Evolutionary conservation across 2,888 invertebrate genomes (phyloP), one percentile per base, ranked within the genome.

Genomic region (Platynereis dumerilii): DNA sequence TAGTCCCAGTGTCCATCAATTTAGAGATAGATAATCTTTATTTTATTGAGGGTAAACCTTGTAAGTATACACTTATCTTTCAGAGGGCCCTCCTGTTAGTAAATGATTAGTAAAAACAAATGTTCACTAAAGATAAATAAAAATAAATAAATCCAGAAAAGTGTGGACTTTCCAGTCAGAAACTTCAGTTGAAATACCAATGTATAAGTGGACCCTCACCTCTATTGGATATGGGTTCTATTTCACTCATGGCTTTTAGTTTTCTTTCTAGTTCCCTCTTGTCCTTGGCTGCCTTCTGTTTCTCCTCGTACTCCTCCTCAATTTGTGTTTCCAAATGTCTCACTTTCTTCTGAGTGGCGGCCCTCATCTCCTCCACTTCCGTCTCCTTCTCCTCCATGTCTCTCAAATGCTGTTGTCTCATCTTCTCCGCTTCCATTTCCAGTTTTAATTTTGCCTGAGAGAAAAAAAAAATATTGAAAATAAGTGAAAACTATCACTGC

Each of bases 341-440:
- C 55, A 81, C 80, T 79, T 95, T 96, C 86, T 96, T 96, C 80
- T 93, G 91, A 2, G 94, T 91, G 77, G 91, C 91, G 69, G 92
- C 92, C 20, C 96, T 88, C 34, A 92, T 90, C 77, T 96, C 96
- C 80, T 97, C 96, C 80, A 96, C 86, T 83, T 97, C 97, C 74
- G 95, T 94, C 75, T 97, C 97, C 5, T 94, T 88, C 74, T 93
- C 92, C 70, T 93, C 92, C 42, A 94, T 89, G 79, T 97, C 96
- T 65, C 93, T 90, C 29, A 93, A 89, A 73, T 93, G 90, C 78
- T 95, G 94, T 81, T 96, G 96, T 57, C 95, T 89, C 84, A 92
- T 90, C 74, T 94, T 94, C 82, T 97, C 96, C 74, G 95, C 85
- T 53, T 91, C 88, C 96, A 97, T 96, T 85, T 97, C 96, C 71